Conservation (phyloP, 2,113 vertebrate genomes). For the Elachura formosa region DNA sequence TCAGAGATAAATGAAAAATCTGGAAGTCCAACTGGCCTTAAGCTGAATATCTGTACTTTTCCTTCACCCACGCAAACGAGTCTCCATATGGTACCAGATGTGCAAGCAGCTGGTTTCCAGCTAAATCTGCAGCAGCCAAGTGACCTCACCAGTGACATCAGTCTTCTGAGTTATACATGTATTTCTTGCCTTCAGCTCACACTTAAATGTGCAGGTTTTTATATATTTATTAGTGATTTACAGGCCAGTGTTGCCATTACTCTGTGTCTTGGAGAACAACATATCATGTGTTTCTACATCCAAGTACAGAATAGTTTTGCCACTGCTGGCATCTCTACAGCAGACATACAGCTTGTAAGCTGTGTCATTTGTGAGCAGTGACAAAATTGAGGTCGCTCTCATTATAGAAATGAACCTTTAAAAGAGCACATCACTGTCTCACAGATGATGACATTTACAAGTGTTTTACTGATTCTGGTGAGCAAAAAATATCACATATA, state of each 20-base stretch:
- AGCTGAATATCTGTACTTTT: not conserved
- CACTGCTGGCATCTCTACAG: not conserved
- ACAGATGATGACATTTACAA: not conserved
- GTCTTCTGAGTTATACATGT: not conserved
- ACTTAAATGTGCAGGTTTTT: not conserved
- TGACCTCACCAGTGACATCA: not conserved
- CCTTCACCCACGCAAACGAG: not conserved
- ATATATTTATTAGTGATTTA: not conserved
- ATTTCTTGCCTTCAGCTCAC: not conserved
- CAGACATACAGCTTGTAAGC: not conserved
- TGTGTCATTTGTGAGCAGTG: not conserved
- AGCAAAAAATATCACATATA: not conserved
- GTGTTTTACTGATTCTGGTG: not conserved
- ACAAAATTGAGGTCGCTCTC: not conserved
- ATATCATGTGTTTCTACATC: not conserved
- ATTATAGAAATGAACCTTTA: not conserved
- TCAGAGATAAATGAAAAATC: not conserved
- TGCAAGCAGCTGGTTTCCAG: not conserved
- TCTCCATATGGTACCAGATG: rapidly evolving
- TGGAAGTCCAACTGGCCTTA: not conserved
- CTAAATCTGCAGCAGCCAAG: not conserved
- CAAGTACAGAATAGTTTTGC: not conserved
- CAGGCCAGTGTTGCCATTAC: not conserved
- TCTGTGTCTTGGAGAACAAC: not conserved
- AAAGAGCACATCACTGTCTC: not conserved